Evolutionary conservation across 2,888 invertebrate species (phyloP).

Genomic region (Drosophila paramelanica): DNA sequence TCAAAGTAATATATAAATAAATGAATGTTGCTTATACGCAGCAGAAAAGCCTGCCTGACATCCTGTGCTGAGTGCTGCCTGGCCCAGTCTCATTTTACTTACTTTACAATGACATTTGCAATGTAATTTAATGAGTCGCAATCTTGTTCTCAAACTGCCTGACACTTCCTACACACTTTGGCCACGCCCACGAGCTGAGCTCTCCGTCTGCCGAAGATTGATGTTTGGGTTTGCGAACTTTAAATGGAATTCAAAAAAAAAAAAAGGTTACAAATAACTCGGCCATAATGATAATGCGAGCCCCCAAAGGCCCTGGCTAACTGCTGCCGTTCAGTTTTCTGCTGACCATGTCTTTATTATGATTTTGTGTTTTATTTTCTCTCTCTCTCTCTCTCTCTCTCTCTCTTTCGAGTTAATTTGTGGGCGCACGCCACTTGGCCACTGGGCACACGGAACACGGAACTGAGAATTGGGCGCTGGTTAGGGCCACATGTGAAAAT

Average conservation of each 20-base stretch:
- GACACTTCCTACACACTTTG: conserved; percentile 67
- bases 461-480: conserved; percentile 5
- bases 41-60: conserved; percentile 25
- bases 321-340: conserved; percentile 37
- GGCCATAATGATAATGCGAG: conserved; percentile 49
- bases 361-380: conserved; percentile 38
- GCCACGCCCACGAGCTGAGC: conserved; percentile 7
- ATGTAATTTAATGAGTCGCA: conserved; percentile 81
- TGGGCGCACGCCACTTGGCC: conserved; percentile 60
- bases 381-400: background rate
- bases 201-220: conserved; percentile 61
- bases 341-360: conserved; percentile 80
- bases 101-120: conserved; percentile 82
- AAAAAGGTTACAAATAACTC: conserved; percentile 59
- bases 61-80: conserved; percentile 13
- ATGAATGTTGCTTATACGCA: conserved; percentile 75
- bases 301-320: conserved; percentile 7
- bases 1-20: conserved; percentile 79
- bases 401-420: conserved; percentile 66
- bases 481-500: conserved; percentile 58
- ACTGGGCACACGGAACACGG: background rate
- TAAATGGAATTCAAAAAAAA: conserved; percentile 64
- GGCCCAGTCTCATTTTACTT: conserved; percentile 62
- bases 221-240: conserved; percentile 69
- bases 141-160: conserved; percentile 79